Evolutionary conservation across 2,797 vertebrate genomes (phyloP).

Genomic region (Siniperca undulata): DNA sequence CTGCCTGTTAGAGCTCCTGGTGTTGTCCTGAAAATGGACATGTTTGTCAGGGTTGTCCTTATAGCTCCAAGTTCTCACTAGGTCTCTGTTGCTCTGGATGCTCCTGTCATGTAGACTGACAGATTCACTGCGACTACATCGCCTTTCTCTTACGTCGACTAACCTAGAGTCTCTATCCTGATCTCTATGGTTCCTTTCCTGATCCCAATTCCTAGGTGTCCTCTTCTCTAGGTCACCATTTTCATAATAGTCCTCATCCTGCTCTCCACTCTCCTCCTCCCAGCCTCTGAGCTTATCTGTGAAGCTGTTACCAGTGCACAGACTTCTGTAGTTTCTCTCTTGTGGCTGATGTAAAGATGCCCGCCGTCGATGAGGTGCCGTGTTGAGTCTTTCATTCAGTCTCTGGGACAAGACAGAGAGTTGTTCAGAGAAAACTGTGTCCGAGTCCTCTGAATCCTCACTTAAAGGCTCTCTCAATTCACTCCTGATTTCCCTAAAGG

Average conservation of each 20-base stretch:
- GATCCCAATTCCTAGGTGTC: constrained; percentile 21
- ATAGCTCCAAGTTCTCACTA: constrained; percentile 70
- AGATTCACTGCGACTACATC: constrained; percentile 61
- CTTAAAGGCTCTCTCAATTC: constrained; percentile 67
- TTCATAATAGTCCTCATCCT: constrained; percentile 34
- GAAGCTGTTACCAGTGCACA: constrained; percentile 54
- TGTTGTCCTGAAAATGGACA: constrained; percentile 82
- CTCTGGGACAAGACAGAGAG: constrained; percentile 64
- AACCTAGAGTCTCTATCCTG: constrained; percentile 28
- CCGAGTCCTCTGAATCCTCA: constrained; percentile 75
- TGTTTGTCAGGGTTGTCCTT: constrained; percentile 75
- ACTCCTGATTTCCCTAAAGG: constrained; percentile 64
- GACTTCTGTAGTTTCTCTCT: constrained; percentile 54
- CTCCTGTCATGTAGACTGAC: constrained; percentile 46
- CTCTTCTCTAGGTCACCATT: constrained; percentile 36
- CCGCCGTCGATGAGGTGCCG: constrained; percentile 41
- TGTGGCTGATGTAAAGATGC: constrained; percentile 37
- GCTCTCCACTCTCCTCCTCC: constrained; percentile 48
- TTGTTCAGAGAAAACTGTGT: constrained; percentile 66
- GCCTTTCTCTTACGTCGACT: constrained; percentile 39
- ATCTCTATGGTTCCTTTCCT: constrained; percentile 33
- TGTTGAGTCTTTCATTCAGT: constrained; percentile 59
- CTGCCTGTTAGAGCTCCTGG: constrained; percentile 27
- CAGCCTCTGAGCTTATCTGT: constrained; percentile 38
- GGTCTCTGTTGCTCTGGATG: constrained; percentile 45